These are phyloP conservation scores for Schizopygopsis pylzovi DNA, from an alignment of 2,797 vertebrate species.

Conservation along the genomic window DNA sequence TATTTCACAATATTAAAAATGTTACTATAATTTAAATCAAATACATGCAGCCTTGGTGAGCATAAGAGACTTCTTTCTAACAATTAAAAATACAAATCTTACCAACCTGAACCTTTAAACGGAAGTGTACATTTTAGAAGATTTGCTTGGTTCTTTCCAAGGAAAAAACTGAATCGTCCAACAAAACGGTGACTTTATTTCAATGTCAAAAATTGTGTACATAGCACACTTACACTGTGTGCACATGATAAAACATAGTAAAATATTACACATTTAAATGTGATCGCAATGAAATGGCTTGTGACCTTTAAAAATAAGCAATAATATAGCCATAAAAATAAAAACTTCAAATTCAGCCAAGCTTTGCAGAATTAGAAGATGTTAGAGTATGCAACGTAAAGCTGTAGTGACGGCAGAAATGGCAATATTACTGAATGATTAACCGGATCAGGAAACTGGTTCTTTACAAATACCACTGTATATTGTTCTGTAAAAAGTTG, in stretches of 20 bases:
- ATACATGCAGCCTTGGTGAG: background rate
- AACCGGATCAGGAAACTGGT: background rate
- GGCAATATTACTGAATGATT: background rate
- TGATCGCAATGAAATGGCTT: constrained; percentile 52
- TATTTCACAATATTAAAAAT: background rate
- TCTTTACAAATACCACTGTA: background rate
- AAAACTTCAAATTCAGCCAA: background rate
- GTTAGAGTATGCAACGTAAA: constrained; percentile 20
- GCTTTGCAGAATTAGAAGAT: constrained; percentile 18
- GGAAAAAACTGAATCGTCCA: constrained; percentile 52
- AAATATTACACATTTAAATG: constrained; percentile 43
- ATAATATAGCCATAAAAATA: constrained; percentile 14
- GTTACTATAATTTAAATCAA: background rate
- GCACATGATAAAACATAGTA: constrained; percentile 36
- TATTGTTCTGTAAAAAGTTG: constrained; percentile 17
- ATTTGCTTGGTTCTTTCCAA: background rate
- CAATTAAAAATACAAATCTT: background rate
- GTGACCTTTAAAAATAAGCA: constrained; percentile 43
- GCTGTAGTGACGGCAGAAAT: background rate
- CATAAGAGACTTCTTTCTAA: background rate
- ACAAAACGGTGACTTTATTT: constrained; percentile 52
- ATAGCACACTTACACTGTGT: background rate
- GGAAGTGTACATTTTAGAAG: background rate
- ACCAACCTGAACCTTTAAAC: background rate
- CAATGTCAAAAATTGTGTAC: constrained; percentile 31